phyloP scores from a whole-genome alignment of 2,797 vertebrate species.

The Argyrosomus regius region DNA sequence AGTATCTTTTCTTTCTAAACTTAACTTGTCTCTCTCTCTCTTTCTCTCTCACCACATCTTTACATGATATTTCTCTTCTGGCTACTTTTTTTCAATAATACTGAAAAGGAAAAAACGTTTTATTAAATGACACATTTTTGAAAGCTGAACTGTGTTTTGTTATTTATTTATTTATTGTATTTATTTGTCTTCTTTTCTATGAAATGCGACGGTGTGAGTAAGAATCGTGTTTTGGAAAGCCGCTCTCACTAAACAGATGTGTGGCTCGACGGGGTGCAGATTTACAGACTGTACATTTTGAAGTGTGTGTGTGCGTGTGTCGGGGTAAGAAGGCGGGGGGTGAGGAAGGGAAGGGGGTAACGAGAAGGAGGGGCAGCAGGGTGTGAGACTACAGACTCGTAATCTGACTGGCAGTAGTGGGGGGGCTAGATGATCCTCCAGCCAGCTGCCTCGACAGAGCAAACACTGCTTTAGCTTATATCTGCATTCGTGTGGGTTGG shows the following conservation, averaged over 20 bases:
- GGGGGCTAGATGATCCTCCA: slow-evolving; percentile 69
- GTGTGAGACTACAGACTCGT: slow-evolving; percentile 64
- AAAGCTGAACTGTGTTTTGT: slow-evolving; percentile 45
- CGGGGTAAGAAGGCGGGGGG: background rate
- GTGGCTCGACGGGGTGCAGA: slow-evolving; percentile 73
- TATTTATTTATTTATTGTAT: slow-evolving; percentile 9
- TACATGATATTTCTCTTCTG: slow-evolving; percentile 69
- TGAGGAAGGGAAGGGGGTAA: slow-evolving; percentile 23
- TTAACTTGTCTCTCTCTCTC: slow-evolving; percentile 52
- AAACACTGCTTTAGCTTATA: slow-evolving; percentile 28
- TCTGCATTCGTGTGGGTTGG: slow-evolving; percentile 33
- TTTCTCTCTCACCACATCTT: slow-evolving; percentile 51
- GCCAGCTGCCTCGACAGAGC: slow-evolving; percentile 74
- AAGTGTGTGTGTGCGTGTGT: slow-evolving; percentile 40
- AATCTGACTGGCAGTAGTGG: slow-evolving; percentile 72
- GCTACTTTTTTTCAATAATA: slow-evolving; percentile 76
- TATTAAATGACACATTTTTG: slow-evolving; percentile 85
- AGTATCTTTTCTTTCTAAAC: slow-evolving; percentile 60
- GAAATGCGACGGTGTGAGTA: background rate
- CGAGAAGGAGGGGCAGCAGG: slow-evolving; percentile 30
- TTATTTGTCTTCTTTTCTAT: background rate
- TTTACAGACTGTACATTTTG: slow-evolving; percentile 73
- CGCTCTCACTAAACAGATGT: slow-evolving; percentile 72
- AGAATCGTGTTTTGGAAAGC: slow-evolving; percentile 21
- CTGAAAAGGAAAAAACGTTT: slow-evolving; percentile 71